phyloP scores from a whole-genome alignment of 2,888 invertebrate species.

The Cheilosia grossa region DNA sequence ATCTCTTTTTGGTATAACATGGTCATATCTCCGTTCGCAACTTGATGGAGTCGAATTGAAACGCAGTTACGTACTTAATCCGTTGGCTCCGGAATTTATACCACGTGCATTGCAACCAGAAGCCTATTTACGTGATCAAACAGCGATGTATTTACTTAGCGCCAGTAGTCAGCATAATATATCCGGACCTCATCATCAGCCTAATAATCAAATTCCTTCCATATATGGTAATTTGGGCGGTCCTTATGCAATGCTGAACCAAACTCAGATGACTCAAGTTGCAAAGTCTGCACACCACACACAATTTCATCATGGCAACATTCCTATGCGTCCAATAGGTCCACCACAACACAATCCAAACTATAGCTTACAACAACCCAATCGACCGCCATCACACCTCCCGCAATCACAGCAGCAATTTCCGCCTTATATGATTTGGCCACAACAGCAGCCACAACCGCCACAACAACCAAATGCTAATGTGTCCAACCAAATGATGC shows the following conservation, averaged over 20 bases:
- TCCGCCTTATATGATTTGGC: slow-evolving; percentile 81
- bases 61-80: slow-evolving; percentile 91
- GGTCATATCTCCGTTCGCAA: slow-evolving; percentile 87
- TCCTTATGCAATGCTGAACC: slow-evolving; percentile 80
- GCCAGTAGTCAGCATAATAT: slow-evolving; percentile 59
- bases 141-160: slow-evolving; percentile 79
- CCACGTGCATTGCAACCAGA: slow-evolving; percentile 86
- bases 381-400: slow-evolving; percentile 79
- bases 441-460: slow-evolving; percentile 77
- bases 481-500: slow-evolving; percentile 77
- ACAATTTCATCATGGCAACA: slow-evolving; percentile 78
- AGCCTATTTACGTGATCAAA: slow-evolving; percentile 83
- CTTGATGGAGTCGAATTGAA: slow-evolving; percentile 90
- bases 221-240: slow-evolving; percentile 72
- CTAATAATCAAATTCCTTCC: slow-evolving; percentile 71
- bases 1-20: slow-evolving; percentile 89
- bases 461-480: slow-evolving; percentile 77
- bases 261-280: slow-evolving; percentile 73
- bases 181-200: slow-evolving; percentile 76
- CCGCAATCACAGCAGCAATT: slow-evolving; percentile 78
- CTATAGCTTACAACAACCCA: slow-evolving; percentile 74
- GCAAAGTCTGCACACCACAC: slow-evolving; percentile 75
- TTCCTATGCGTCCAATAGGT: slow-evolving; percentile 78
- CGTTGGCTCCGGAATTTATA: slow-evolving; percentile 91
- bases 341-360: slow-evolving; percentile 77